phyloP scores from a whole-genome alignment of 2,888 invertebrate genomes.

The Hyppa rectilinea region DNA sequence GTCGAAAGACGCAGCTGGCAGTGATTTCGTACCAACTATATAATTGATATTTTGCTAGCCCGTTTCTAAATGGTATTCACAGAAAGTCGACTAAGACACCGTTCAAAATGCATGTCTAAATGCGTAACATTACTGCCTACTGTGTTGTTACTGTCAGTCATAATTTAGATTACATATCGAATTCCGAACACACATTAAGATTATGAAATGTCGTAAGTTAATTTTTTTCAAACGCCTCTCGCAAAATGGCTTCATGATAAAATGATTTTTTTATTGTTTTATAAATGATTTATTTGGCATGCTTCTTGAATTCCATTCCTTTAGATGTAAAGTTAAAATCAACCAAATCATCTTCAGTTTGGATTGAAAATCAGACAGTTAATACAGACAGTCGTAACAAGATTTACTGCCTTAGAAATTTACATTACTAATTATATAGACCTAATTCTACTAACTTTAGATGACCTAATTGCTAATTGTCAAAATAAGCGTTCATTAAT shows the following conservation, averaged over 20 bases:
- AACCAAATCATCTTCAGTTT: background rate
- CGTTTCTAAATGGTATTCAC: constrained; percentile 42
- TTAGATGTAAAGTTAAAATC: background rate
- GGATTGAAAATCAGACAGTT: background rate
- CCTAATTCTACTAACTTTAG: background rate
- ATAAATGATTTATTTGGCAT: constrained; percentile 8
- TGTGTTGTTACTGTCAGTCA: constrained; percentile 54
- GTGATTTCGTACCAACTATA: constrained; percentile 5
- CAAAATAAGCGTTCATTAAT: background rate
- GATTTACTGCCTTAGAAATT: background rate
- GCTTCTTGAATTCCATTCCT: background rate
- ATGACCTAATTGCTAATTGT: background rate
- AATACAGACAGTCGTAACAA: too few species aligned
- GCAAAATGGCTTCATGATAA: constrained; percentile 9
- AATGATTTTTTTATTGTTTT: constrained; percentile 4
- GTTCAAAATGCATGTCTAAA: constrained; percentile 52
- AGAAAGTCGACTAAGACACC: constrained; percentile 34
- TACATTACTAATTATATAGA: too few species aligned
- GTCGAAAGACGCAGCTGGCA: constrained; percentile 32
- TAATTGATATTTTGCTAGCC: constrained; percentile 43
- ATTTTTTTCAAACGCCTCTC: constrained; percentile 30
- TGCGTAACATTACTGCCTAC: constrained; percentile 44
- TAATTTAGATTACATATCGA: constrained; percentile 58
- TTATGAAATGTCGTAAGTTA: constrained; percentile 47
- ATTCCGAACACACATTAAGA: constrained; percentile 44